phyloP scores from a whole-genome alignment of 2,113 vertebrate genomes.

The Plotosus lineatus region DNA sequence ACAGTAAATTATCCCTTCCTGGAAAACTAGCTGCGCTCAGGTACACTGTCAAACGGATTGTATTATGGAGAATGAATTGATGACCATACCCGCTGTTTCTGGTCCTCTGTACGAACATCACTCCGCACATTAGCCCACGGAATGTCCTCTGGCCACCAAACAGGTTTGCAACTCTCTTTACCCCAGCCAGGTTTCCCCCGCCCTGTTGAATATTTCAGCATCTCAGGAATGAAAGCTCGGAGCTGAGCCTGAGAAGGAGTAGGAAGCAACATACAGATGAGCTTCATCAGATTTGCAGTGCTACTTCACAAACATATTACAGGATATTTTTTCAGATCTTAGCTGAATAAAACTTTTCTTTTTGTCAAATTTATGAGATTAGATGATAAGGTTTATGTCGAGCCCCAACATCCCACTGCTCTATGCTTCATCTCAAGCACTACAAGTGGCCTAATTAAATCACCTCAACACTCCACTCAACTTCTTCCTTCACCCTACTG shows the following conservation, averaged over 20 bases:
- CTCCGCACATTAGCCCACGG: constrained; percentile 98
- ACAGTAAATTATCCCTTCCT: background rate
- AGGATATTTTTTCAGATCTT: too few relatives aligned
- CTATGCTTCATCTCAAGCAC: constrained; percentile 31
- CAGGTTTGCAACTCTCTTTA: constrained; percentile 95
- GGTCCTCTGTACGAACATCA: constrained; percentile 95
- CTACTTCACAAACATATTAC: too few relatives aligned
- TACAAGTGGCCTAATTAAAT: constrained; percentile 86
- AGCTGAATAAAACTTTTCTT: background rate
- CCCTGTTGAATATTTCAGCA: constrained; percentile 98
- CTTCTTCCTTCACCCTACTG: constrained; percentile 52
- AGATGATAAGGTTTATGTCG: background rate
- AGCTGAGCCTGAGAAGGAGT: constrained; percentile 84
- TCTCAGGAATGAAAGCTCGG: constrained; percentile 97
- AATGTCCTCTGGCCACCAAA: constrained; percentile 99
- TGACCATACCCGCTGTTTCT: constrained; percentile 86
- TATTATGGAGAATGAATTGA: background rate
- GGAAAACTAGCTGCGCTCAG: too few relatives aligned
- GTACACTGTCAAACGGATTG: too few relatives aligned
- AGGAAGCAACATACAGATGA: background rate
- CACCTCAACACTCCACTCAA: constrained; percentile 65
- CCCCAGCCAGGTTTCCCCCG: constrained; percentile 98
- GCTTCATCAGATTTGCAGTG: too few relatives aligned
- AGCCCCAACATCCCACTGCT: background rate
- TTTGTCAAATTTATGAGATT: too few relatives aligned